A percentile compares a stretch with the other conserved stretches of the same genome.
These are phyloP conservation scores for Auanema freiburgensis DNA, from an alignment of 2,888 invertebrate genomes.

Conservation along the genomic window DNA sequence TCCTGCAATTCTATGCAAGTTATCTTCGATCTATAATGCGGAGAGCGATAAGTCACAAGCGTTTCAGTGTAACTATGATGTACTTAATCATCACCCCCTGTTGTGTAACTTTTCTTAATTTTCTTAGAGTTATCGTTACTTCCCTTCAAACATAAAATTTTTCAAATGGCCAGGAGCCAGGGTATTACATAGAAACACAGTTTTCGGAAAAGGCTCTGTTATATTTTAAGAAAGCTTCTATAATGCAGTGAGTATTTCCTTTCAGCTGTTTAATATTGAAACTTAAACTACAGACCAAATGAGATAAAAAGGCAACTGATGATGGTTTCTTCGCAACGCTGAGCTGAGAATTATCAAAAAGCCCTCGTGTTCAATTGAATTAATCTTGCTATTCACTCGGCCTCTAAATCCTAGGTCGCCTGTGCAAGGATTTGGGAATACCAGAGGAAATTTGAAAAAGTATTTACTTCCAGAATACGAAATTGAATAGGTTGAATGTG, in stretches of 20 bases:
- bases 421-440: conserved; percentile 86
- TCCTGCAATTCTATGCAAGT: conserved; percentile 82
- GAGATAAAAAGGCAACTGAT: conserved; percentile 84
- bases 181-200: conserved; percentile 84
- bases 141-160: conserved; percentile 76
- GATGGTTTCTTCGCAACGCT: conserved; percentile 75
- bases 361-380: conserved; percentile 87
- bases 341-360: conserved; percentile 82
- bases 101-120: neutral
- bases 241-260: conserved; percentile 70
- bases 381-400: conserved; percentile 71
- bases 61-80: conserved; percentile 80
- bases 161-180: conserved; percentile 87
- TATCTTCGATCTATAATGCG: conserved; percentile 85
- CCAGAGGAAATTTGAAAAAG: too few relatives aligned
- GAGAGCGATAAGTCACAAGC: conserved; percentile 89
- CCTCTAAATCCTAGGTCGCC: conserved; percentile 81
- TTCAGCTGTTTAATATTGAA: neutral
- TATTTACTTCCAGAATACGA: too few relatives aligned
- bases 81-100: conserved; percentile 62
- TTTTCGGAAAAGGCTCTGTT: conserved; percentile 82
- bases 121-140: conserved; percentile 74
- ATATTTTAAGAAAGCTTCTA: conserved; percentile 80
- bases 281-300: conserved; percentile 70
- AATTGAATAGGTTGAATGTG: conserved; percentile 22